Conservation (phyloP, 1,140 invertebrate genomes). For the Drosophila dunni region DNA sequence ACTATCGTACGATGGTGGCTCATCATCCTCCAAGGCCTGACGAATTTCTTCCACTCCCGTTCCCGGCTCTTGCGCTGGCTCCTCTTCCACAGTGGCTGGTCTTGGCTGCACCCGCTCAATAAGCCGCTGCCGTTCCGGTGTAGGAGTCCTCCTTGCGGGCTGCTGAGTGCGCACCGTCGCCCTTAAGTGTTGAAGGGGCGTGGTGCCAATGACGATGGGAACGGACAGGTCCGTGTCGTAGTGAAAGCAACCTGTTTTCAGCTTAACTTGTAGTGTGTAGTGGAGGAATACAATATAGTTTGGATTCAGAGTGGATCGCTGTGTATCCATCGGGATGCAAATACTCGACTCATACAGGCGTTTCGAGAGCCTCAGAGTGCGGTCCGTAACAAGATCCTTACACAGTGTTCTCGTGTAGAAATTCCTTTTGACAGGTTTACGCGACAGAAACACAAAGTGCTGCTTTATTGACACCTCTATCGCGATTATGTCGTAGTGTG, state of each 20-base stretch:
- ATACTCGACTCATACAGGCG: constrained; percentile 72
- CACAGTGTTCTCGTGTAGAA: constrained; percentile 73
- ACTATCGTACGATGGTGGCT: constrained; percentile 79
- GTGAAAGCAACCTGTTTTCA: constrained; percentile 78
- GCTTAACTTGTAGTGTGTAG: constrained; percentile 74
- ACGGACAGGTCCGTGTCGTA: constrained; percentile 80
- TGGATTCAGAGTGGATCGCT: constrained; percentile 75
- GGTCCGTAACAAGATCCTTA: constrained; percentile 67
- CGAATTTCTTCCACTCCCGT: constrained; percentile 39
- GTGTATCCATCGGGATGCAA: constrained; percentile 72
- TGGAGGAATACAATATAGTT: constrained; percentile 81
- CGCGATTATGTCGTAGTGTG: constrained; percentile 74
- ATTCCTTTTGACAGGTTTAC: constrained; percentile 76
- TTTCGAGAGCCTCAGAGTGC: constrained; percentile 73
- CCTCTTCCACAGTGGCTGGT: constrained; percentile 53
- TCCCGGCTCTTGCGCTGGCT: constrained; percentile 41
- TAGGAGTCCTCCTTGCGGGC: constrained; percentile 48
- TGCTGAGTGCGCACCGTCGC: constrained; percentile 53
- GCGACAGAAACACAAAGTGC: constrained; percentile 77
- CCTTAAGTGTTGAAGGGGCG: constrained; percentile 58
- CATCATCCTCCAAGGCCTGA: constrained; percentile 67
- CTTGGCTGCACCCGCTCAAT: constrained; percentile 66
- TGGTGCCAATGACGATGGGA: constrained; percentile 73
- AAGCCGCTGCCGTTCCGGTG: constrained; percentile 66
- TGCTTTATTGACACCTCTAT: constrained; percentile 77